Evolutionary conservation across 2,888 invertebrate species (phyloP).

Genomic region (Euplagia quadripunctaria): DNA sequence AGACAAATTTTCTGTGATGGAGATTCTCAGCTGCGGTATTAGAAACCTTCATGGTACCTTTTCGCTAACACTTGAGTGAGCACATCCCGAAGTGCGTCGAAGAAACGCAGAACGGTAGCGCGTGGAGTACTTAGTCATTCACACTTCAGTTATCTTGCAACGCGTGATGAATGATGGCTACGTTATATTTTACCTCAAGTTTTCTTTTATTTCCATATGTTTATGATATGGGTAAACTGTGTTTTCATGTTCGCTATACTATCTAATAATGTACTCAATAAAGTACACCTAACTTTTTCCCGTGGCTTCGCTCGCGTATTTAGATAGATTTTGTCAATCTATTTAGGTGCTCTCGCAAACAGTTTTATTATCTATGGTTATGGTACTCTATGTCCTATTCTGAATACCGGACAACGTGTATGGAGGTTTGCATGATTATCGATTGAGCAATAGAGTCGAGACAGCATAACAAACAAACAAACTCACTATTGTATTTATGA

Average conservation of each 20-base stretch:
- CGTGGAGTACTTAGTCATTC: constrained; percentile 22
- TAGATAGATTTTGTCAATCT: neutral
- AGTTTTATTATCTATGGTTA: neutral
- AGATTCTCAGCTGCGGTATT: constrained; percentile 12
- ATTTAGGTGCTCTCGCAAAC: neutral
- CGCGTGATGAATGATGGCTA: constrained; percentile 21
- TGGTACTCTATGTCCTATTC: neutral
- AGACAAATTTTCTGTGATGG: constrained; percentile 26
- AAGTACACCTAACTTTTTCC: neutral
- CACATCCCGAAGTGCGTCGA: constrained; percentile 15
- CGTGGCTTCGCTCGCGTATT: neutral
- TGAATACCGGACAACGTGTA: neutral
- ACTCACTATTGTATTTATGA: neutral
- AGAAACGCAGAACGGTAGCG: constrained; percentile 16
- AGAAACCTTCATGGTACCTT: constrained; percentile 2
- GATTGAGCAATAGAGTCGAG: neutral
- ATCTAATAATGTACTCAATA: neutral
- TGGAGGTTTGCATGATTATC: neutral
- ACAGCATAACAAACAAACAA: neutral
- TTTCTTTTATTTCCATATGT: constrained; percentile 15
- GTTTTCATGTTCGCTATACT: constrained; percentile 7
- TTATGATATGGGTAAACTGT: neutral
- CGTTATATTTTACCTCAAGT: constrained; percentile 16
- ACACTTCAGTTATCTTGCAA: constrained; percentile 23
- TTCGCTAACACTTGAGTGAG: constrained; percentile 13